Percentiles rank a stretch among this genome's conserved stretches.
These are phyloP conservation scores for Tupiocoris notatus DNA, from an alignment of 2,888 invertebrate species.

Conservation along the genomic window DNA sequence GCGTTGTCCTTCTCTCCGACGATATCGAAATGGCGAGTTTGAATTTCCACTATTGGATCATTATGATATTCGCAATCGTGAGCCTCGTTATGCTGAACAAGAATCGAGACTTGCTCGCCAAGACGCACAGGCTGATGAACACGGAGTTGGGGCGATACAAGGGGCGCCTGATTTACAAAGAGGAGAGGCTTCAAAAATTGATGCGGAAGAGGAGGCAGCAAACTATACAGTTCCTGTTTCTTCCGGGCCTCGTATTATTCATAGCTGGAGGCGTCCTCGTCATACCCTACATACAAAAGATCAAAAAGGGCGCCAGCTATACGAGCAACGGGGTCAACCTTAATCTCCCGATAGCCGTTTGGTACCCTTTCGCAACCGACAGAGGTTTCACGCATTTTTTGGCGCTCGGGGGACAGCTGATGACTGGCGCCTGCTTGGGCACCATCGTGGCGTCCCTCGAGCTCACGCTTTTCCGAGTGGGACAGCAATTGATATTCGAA, in stretches of 20 bases:
- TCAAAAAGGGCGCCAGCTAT: background rate
- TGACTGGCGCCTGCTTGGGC: background rate
- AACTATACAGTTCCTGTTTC: background rate
- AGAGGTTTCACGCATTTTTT: background rate
- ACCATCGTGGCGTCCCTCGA: background rate
- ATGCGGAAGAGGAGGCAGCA: background rate
- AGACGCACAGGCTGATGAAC: background rate
- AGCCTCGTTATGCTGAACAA: background rate
- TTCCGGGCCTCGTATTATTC: background rate
- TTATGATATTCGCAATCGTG: background rate
- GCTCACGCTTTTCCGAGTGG: background rate
- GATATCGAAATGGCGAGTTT: background rate
- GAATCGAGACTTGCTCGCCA: background rate
- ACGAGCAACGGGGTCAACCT: background rate
- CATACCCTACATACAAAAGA: background rate
- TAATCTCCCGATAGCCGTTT: background rate
- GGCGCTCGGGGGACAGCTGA: background rate
- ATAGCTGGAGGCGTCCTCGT: background rate
- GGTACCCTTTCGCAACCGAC: background rate
- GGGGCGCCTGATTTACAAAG: background rate
- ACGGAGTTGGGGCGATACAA: background rate
- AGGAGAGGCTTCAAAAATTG: background rate
- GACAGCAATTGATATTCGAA: background rate
- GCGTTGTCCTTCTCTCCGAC: background rate
- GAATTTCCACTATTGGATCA: background rate